Conservation (phyloP, 53 echinoderm and acorn worm genomes). For the Arbacia lixula region DNA sequence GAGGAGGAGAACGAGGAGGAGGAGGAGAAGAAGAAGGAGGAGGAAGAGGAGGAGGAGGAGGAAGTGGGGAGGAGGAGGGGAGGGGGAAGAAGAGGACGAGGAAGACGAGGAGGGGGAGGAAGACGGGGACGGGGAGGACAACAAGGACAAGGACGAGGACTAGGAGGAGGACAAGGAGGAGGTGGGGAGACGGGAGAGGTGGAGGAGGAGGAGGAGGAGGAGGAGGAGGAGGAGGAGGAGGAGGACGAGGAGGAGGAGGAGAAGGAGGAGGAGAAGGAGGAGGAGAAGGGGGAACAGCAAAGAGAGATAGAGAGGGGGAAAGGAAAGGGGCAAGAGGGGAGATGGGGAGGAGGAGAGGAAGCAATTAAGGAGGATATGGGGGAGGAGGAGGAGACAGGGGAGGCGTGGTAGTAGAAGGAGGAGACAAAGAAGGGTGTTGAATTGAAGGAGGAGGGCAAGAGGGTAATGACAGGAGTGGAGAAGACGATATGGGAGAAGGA, state of each 20-base stretch:
- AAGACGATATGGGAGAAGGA: background rate
- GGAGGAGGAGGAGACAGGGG: background rate
- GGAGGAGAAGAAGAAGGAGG: too few relatives aligned
- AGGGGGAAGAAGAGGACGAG: background rate
- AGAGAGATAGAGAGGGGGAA: background rate
- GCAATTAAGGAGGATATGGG: background rate
- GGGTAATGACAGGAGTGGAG: background rate
- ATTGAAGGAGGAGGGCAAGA: background rate
- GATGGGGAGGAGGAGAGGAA: background rate
- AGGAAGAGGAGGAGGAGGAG: background rate
- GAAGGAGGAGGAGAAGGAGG: background rate
- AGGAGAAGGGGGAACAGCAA: background rate
- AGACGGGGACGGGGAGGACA: background rate
- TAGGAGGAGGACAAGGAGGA: background rate
- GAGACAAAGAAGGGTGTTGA: background rate
- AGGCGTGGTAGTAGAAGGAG: background rate
- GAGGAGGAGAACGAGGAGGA: background rate
- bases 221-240: background rate
- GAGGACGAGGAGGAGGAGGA: background rate
- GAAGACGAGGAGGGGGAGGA: background rate
- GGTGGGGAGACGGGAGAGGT: background rate
- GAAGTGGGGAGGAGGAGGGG: background rate
- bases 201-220: background rate
- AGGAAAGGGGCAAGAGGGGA: background rate
- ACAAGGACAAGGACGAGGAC: background rate